Conservation (phyloP, 2,113 vertebrate species). For the Arvicanthis niloticus region DNA sequence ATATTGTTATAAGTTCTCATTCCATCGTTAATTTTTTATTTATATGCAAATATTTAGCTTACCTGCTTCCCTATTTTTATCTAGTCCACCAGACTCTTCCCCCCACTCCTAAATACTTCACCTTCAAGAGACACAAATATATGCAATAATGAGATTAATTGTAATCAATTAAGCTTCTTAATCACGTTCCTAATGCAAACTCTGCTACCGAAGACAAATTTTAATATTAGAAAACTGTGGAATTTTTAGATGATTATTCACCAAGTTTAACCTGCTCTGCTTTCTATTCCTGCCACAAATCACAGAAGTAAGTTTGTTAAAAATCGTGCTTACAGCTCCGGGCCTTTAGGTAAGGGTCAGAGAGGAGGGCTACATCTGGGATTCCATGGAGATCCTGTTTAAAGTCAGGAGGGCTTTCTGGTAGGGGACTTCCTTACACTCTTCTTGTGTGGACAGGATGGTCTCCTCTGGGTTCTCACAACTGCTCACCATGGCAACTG, state of each 20-base stretch:
- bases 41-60: not conserved
- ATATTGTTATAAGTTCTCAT: not conserved
- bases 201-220: not conserved
- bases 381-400: slow-evolving; percentile 86
- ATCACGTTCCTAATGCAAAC: not conserved
- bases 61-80: not conserved
- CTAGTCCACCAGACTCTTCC: not conserved
- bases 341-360: not conserved
- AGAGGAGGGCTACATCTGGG: slow-evolving; percentile 83
- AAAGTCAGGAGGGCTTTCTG: slow-evolving; percentile 85
- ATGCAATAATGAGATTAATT: not conserved
- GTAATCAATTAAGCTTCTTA: not conserved
- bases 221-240: not conserved
- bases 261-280: not conserved
- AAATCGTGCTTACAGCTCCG: not conserved
- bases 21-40: not conserved
- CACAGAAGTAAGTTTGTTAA: not conserved
- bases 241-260: not conserved
- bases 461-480: slow-evolving; percentile 81
- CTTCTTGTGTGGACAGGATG: not conserved
- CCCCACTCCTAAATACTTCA: not conserved
- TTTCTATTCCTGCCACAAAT: not conserved
- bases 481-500: slow-evolving; percentile 84
- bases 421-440: slow-evolving; percentile 77
- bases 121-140: not conserved